phyloP scores from a whole-genome alignment of 1,140 invertebrate species.

The Gonioctena quinquepunctata region DNA sequence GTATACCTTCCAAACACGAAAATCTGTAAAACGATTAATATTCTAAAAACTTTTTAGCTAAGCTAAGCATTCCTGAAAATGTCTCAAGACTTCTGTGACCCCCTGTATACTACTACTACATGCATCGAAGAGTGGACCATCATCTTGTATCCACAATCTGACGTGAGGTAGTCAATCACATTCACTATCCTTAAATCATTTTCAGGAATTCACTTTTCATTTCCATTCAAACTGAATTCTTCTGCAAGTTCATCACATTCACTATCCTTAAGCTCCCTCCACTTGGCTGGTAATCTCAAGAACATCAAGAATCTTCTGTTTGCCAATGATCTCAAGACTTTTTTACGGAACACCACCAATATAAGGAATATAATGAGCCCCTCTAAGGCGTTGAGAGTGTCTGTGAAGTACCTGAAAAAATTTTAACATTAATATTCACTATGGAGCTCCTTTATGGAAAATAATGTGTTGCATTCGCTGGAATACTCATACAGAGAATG shows the following conservation, averaged over 20 bases:
- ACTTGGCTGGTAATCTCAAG: background rate
- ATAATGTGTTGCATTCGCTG: too few relatives aligned
- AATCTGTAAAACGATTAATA: too few relatives aligned
- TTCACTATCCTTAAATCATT: too few relatives aligned
- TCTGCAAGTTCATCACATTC: constrained; percentile 14
- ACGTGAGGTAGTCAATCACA: too few relatives aligned
- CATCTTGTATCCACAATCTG: too few relatives aligned
- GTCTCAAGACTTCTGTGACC: too few relatives aligned
- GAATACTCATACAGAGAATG: too few relatives aligned
- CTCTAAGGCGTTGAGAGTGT: constrained; percentile 67
- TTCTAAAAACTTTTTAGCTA: too few relatives aligned
- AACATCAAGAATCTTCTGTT: constrained; percentile 34
- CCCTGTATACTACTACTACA: too few relatives aligned
- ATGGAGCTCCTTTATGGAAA: background rate
- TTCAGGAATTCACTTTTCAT: background rate
- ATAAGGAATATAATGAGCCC: constrained; percentile 69
- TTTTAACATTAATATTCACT: background rate
- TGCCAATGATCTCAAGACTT: constrained; percentile 48
- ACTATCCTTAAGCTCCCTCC: constrained; percentile 1
- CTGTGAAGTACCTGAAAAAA: constrained; percentile 65
- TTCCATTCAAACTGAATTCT: background rate
- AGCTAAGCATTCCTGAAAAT: too few relatives aligned
- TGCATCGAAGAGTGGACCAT: too few relatives aligned
- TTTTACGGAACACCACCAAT: constrained; percentile 62
- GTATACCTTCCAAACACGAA: too few relatives aligned